Conservation (phyloP, 2,113 vertebrate genomes). For the Heterochromis multidens region DNA sequence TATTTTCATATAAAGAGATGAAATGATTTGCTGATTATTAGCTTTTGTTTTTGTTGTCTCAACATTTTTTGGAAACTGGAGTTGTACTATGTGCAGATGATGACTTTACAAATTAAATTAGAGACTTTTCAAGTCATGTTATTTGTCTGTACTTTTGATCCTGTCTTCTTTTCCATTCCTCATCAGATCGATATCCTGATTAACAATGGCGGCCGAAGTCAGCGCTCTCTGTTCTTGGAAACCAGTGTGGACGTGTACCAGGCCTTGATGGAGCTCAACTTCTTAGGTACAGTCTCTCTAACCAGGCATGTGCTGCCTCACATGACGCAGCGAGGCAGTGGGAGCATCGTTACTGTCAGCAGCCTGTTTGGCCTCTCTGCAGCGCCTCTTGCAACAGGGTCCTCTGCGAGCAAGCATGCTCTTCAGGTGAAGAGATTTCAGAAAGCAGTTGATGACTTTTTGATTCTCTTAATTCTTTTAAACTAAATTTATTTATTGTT, state of each 20-base stretch:
- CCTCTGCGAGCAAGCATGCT: constrained; percentile 92
- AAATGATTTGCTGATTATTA: too few relatives aligned
- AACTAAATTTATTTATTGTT: not conserved
- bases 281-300: constrained; percentile 88
- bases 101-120: too few relatives aligned
- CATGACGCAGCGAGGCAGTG: constrained; percentile 82
- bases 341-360: constrained; percentile 86
- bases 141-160: too few relatives aligned
- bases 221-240: constrained; percentile 86
- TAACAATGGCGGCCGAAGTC: constrained; percentile 89
- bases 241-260: constrained; percentile 83
- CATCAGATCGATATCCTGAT: constrained; percentile 87
- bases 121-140: too few relatives aligned
- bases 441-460: not conserved
- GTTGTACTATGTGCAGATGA: too few relatives aligned
- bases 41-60: too few relatives aligned
- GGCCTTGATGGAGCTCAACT: constrained; percentile 90
- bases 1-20: too few relatives aligned
- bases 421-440: constrained; percentile 76
- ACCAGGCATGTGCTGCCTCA: constrained; percentile 89
- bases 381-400: constrained; percentile 82
- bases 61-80: too few relatives aligned
- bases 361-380: constrained; percentile 83
- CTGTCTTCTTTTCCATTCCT: not conserved
- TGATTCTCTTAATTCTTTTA: not conserved